phyloP scores from a whole-genome alignment of 1,140 invertebrate species.

The Bombus terrestris region DNA sequence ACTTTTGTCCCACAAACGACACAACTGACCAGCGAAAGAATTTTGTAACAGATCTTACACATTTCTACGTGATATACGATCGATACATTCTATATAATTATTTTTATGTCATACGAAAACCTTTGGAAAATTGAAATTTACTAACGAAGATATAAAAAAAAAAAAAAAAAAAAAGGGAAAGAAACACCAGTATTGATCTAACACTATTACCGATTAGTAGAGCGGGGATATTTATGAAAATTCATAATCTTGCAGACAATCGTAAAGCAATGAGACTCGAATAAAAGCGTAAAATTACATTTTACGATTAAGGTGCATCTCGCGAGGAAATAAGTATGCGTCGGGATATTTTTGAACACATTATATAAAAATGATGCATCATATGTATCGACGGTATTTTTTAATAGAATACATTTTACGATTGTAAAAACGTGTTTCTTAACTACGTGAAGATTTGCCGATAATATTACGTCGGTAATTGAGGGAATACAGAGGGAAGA shows the following conservation, averaged over 20 bases:
- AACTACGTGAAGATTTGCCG: background rate
- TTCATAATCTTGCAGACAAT: background rate
- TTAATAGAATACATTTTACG: too few species aligned
- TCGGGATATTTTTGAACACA: too few species aligned
- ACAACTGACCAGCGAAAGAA: background rate
- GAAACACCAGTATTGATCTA: too few species aligned
- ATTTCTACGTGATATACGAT: background rate
- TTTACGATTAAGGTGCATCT: too few species aligned
- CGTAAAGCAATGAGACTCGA: background rate
- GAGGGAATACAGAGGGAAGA: background rate
- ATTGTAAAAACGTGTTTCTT: too few species aligned
- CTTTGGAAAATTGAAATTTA: background rate
- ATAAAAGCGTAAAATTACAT: too few species aligned
- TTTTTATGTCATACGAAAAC: background rate
- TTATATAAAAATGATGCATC: too few species aligned
- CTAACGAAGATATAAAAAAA: background rate
- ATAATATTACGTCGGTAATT: background rate
- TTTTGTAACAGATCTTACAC: background rate
- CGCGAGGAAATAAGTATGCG: too few species aligned
- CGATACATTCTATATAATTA: background rate
- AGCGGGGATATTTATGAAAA: background rate
- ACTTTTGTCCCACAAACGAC: background rate
- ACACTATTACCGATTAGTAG: too few species aligned
- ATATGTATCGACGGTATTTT: fast-evolving
- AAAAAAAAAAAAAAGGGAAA: too few species aligned